Base-by-base conservation (phyloP, 53 echinoderm and acorn worm genomes). In the Crossaster papposus region DNA sequence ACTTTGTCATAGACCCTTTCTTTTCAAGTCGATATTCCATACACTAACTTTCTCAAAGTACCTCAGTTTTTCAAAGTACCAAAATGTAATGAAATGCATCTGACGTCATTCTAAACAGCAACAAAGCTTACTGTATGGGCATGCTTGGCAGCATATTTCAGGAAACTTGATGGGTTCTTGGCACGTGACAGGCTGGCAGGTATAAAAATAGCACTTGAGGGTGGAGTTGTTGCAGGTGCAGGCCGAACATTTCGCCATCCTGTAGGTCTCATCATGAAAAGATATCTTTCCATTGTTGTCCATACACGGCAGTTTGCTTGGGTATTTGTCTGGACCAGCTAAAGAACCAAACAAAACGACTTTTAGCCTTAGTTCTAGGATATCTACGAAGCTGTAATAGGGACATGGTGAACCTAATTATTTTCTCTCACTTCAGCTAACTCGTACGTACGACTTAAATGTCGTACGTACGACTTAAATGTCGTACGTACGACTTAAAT, bases 161-260 rank as follows among this genome's bases (percentile, higher is more conserved):
- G 86, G 89, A 54, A 90, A 80, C 44, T 88, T 87, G 52, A 87
- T 72, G 30, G 89, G 88, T 75, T 93, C 91, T 55, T 51, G 54
- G 90, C 97, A 97, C 20, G 91, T 88, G 33, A 85, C 72, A 37
- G 86, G 90, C 54, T 83, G 93, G 82, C 96, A 96, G 72, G 92
- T 63, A 26, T 85, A 78, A 55, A 93, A 95, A 62, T 93, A 51
- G 81, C 96, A 96, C 35, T 88, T 91, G 18, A 94, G 91, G 14
- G 96, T 96, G 33, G 95, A 92, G 73, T 96, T 96, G 64, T 37
- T 44, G 65, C 96, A 96, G 36, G 89, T 78, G 64, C 96, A 96
- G 50, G 73, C 71, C 30, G 95, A 93, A 85, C 96, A 96, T 64
- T 93, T 91, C 53, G 92, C 89, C 65, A 96, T 83, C 78, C 93